Conservation (phyloP, 1,140 invertebrate species). For the Lepidostoma basale region DNA sequence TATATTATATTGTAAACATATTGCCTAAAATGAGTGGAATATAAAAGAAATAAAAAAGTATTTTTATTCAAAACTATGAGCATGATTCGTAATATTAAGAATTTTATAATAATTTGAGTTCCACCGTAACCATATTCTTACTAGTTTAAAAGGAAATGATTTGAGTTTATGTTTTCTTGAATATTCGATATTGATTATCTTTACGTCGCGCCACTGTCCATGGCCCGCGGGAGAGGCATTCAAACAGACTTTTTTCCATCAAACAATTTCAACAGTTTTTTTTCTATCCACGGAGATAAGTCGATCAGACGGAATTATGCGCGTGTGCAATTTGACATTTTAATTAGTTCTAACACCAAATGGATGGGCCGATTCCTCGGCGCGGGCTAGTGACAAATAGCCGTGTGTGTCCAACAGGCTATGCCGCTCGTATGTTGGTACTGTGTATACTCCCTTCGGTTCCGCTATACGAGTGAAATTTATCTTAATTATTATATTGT, state of each 20-base stretch:
- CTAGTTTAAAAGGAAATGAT: not conserved
- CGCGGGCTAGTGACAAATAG: conserved; percentile 32
- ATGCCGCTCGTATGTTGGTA: conserved; percentile 1
- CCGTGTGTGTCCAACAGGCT: not conserved
- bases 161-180: too few species aligned
- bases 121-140: too few species aligned
- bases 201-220: too few species aligned
- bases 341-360: conserved; percentile 24
- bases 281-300: not conserved
- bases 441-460: not conserved
- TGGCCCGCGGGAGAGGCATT: not conserved
- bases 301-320: conserved; percentile 24
- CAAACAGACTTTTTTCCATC: not conserved
- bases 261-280: conserved; percentile 13
- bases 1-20: too few species aligned
- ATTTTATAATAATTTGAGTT: too few species aligned
- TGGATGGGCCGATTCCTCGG: conserved; percentile 25
- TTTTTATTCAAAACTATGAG: too few species aligned
- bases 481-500: not conserved
- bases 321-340: conserved; percentile 29
- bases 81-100: too few species aligned
- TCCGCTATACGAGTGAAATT: not conserved
- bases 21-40: too few species aligned
- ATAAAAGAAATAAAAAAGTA: too few species aligned
- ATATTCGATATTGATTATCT: too few species aligned